A percentile compares a stretch with the other conserved stretches of the same genome.
Evolutionary conservation across 2,888 invertebrate genomes (phyloP).

Genomic region (Danaus chrysippus): DNA sequence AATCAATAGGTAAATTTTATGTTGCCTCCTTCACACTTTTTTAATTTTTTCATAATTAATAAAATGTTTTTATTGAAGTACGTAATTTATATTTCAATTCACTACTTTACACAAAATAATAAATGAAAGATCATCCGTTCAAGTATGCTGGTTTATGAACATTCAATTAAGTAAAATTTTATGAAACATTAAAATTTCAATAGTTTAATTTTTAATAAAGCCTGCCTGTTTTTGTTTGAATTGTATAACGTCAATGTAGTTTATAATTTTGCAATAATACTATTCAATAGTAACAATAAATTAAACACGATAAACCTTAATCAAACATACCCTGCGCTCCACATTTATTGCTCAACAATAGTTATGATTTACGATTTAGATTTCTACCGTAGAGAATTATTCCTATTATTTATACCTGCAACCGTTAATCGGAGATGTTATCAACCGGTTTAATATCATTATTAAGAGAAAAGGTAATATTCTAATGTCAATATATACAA

Average conservation of each 20-base stretch:
- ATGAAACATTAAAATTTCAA: too few relatives aligned
- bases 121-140: too few relatives aligned
- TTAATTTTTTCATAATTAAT: too few relatives aligned
- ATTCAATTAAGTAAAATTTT: too few relatives aligned
- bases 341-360: slow-evolving; percentile 75
- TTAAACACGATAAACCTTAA: slow-evolving; percentile 75
- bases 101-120: too few relatives aligned
- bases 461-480: slow-evolving; percentile 38
- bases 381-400: slow-evolving; percentile 56
- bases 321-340: slow-evolving; percentile 73
- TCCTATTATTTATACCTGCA: slow-evolving; percentile 56
- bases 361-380: slow-evolving; percentile 73
- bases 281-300: slow-evolving; percentile 63
- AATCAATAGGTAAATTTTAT: too few relatives aligned
- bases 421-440: slow-evolving; percentile 29
- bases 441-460: slow-evolving; percentile 8
- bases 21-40: too few relatives aligned
- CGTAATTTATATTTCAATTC: too few relatives aligned
- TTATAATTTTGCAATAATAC: slow-evolving; percentile 22
- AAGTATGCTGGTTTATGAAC: too few relatives aligned
- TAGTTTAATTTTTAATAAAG: too few relatives aligned
- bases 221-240: background rate
- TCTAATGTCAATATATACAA: slow-evolving; percentile 32
- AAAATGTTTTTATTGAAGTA: too few relatives aligned
- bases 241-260: background rate